Evolutionary conservation across 2,888 invertebrate genomes (phyloP), one percentile per base, ranked within the genome.

Genomic region (Protophormia terraenovae): DNA sequence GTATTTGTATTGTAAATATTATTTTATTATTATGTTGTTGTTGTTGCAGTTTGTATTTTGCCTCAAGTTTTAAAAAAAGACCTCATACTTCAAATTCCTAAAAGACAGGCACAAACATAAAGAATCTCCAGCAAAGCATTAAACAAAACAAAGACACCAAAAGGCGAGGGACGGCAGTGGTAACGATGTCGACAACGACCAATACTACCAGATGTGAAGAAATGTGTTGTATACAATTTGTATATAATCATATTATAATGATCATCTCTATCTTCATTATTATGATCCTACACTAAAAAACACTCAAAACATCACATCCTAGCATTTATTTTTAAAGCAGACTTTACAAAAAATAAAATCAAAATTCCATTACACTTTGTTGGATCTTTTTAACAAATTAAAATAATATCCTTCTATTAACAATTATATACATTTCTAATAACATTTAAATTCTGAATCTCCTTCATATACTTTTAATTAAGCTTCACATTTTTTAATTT

Each of bases 61-160:
- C 29, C 38, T 76, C 53, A 66, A 53, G 27, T 76, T 76, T 58
- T 58, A n/a, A 67, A 77, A 76, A 67, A 77, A 77, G 77, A 69
- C 60, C 58, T 60, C 78, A 78, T 77, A 78, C 78, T 69, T 77
- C 32, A 41, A 69, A 78, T 78, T 78, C 78, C 69, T 60, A 27
- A 69, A 69, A 58, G 67, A 38, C 77, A 78, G 47, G 35, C 67
- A 69, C 45, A 69, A 69, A 19, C 35, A 69, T 67, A 50, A 69
- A 78, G 45, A 78, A 69, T 69, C 60, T 78, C 50, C 50, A 78
- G 69, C 60, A 78, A 69, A 69, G 69, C 24, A 12, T 47, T 45
- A 24, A 69, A 58, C 16, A 45, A 69, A 75, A 69, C 47, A 69
- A 69, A 69, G 14, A 47, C 47, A 22, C 12, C 14, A 16, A 62